Evolutionary conservation across 2,797 vertebrate genomes (phyloP), one percentile per base, ranked within the genome.

Genomic region (Pseudopleuronectes americanus): DNA sequence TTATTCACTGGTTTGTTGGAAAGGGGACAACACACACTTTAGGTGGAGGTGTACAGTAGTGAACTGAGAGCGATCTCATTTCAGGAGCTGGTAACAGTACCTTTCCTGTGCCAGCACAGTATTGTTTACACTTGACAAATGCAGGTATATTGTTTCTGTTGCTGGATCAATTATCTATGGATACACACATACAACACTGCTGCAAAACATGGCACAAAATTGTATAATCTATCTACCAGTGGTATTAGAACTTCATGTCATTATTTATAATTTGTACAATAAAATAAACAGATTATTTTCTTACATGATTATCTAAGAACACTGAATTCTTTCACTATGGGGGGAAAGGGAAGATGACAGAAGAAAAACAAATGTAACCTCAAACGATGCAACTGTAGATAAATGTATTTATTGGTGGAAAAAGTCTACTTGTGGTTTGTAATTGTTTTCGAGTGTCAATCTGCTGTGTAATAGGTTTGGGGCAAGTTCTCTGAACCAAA

Each of bases 61-160:
- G 28, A 31, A 33, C 31, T 33, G 31, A 33, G 31, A 9, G 31
- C 8, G 2, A 9, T 31, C 22, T 60, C 13, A 62, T 22, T 64
- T 70, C 2, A 57, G 45, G 43, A 31, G 22, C 45, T 58, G 43
- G 53, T 16, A 58, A 17, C 33, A 23, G 19, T 38, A 65, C 47
- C 21, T 75, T 64, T 76, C 75, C 48, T 55, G 52, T 76, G 23
- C 56, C 52, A 60, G 17, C 28, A 8, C 8, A 59, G 60, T 82
- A 38, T 38, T 38, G 36, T 13, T 86, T 68, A 73, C 49, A 68
- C 22, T 53, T 51, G 49, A 51, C 22, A 73, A 63, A 24, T 70
- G 21, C 64, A 80, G 77, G 61, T 59, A 41, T 64, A 60, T 55
- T 49, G 13, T 24, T 65, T 23, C 71, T 67, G 81, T 69, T 78